These are phyloP conservation scores for Stegana nigrithorax DNA, from an alignment of 2,888 invertebrate genomes.

Conservation along the genomic window DNA sequence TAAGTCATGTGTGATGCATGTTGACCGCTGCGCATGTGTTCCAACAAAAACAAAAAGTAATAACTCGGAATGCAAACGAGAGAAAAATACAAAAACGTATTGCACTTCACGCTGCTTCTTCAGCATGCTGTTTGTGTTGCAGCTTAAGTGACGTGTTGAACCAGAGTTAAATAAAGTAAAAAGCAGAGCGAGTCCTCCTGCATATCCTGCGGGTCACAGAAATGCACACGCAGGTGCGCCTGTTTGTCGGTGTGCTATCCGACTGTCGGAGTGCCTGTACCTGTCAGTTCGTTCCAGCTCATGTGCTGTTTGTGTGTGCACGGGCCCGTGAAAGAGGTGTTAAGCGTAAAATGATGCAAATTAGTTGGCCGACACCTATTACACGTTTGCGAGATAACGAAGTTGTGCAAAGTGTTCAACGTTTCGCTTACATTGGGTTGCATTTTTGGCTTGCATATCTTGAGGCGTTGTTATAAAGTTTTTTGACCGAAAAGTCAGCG, in stretches of 20 bases:
- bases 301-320: conserved; percentile 26
- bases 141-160: too few species aligned
- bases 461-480: conserved; percentile 6
- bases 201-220: conserved; percentile 14
- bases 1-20: conserved; percentile 7
- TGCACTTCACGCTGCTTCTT: too few species aligned
- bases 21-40: conserved; percentile 12
- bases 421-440: conserved; percentile 18
- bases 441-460: conserved; percentile 24
- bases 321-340: conserved; percentile 31
- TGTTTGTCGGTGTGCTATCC: background rate
- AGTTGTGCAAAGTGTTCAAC: conserved; percentile 28
- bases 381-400: background rate
- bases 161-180: background rate
- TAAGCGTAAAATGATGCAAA: conserved; percentile 52
- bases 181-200: background rate
- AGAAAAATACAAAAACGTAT: too few species aligned
- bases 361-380: conserved; percentile 44
- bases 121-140: too few species aligned
- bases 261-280: conserved; percentile 1
- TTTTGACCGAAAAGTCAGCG: too few species aligned
- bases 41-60: conserved; percentile 8
- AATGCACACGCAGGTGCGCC: background rate
- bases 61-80: background rate
- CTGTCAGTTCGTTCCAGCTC: conserved; percentile 18